These are phyloP conservation scores for Erythrocercus mccallii DNA, from an alignment of 2,113 vertebrate genomes.

Conservation along the genomic window DNA sequence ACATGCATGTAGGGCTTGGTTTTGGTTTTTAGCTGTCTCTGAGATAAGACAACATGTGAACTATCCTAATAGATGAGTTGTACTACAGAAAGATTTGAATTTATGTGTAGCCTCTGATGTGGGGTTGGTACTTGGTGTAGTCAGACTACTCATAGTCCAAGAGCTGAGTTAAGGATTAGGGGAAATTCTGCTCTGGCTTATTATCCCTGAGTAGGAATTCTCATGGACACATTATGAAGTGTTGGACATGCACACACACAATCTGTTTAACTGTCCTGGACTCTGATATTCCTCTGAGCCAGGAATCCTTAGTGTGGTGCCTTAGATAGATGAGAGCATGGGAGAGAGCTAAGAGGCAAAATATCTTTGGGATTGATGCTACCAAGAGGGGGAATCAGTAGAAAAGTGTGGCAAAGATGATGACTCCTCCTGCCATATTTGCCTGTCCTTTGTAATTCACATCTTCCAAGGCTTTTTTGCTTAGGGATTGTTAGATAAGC, in stretches of 20 bases:
- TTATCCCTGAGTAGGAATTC: not conserved
- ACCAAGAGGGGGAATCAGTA: not conserved
- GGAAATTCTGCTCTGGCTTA: not conserved
- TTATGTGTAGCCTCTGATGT: not conserved
- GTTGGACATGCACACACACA: not conserved
- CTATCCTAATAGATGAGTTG: not conserved
- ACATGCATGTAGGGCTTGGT: rapidly evolving
- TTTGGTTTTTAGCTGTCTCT: not conserved
- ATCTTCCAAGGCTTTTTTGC: not conserved
- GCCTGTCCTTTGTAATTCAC: not conserved
- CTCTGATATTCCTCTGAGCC: not conserved
- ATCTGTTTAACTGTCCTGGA: not conserved
- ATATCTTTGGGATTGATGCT: not conserved
- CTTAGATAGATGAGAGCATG: not conserved
- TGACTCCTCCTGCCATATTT: not conserved
- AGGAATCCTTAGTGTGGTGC: not conserved
- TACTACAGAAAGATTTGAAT: rapidly evolving
- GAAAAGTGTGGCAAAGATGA: not conserved
- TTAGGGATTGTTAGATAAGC: not conserved
- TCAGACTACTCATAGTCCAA: not conserved
- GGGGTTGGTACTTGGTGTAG: not conserved
- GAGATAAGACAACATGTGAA: not conserved
- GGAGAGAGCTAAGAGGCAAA: not conserved
- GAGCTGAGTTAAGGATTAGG: not conserved
- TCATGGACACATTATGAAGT: not conserved